These are phyloP conservation scores for Tenthredo notha DNA, from an alignment of 2,888 invertebrate genomes.

Conservation along the genomic window DNA sequence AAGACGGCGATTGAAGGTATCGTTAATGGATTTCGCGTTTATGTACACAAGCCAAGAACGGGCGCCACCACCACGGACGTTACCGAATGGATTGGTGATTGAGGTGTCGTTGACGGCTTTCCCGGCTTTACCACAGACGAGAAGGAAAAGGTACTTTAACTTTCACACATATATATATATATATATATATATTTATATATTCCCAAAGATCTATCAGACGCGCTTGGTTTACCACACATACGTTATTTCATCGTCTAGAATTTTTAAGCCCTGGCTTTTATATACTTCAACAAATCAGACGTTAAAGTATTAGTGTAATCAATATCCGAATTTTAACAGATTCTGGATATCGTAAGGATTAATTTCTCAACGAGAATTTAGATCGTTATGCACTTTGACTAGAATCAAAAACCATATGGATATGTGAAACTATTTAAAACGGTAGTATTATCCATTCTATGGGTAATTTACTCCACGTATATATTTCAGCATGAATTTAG, in stretches of 20 bases:
- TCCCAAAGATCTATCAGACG: conserved; percentile 40
- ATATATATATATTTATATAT: background rate
- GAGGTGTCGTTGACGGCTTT: conserved; percentile 50
- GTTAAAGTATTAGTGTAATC: background rate
- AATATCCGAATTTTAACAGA: background rate
- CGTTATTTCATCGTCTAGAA: conserved; percentile 10
- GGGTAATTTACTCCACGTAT: no score
- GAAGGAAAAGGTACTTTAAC: conserved; percentile 33
- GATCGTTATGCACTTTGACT: background rate
- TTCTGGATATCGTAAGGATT: background rate
- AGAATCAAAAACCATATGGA: background rate
- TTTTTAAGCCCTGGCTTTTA: background rate
- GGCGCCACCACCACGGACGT: background rate
- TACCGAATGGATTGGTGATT: conserved; percentile 49
- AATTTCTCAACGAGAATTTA: background rate
- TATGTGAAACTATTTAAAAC: background rate
- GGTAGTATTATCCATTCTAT: background rate
- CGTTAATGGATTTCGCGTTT: conserved; percentile 64
- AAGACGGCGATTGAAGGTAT: conserved; percentile 51
- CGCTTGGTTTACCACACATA: conserved; percentile 20
- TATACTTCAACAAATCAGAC: background rate
- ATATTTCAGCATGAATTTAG: no score
- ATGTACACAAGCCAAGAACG: conserved; percentile 57
- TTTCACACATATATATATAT: background rate
- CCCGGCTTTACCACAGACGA: conserved; percentile 5